Percentiles rank a stretch among this genome's conserved stretches.
Evolutionary conservation across 2,113 vertebrate genomes (phyloP).

Genomic region (Cynocephalus volans): DNA sequence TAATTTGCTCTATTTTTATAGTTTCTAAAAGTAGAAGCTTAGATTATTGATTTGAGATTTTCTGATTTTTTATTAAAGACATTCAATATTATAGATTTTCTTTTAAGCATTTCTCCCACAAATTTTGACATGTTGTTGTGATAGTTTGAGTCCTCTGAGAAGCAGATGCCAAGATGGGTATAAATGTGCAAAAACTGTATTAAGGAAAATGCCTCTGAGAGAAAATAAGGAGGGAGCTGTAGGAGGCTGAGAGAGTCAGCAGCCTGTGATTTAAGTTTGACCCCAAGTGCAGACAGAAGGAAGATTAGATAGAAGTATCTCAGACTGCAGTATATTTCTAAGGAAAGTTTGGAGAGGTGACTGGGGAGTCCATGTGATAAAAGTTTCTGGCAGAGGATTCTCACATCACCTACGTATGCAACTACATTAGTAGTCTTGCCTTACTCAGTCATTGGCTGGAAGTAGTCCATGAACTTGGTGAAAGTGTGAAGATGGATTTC

Average conservation of each 20-base stretch:
- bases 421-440: background rate
- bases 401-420: background rate
- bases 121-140: background rate
- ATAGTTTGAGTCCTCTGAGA: background rate
- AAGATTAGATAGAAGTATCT: background rate
- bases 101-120: conserved; percentile 25
- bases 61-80: background rate
- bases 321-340: background rate
- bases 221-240: background rate
- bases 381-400: background rate
- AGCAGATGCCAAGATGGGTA: background rate
- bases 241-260: background rate
- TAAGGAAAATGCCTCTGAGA: conserved; percentile 11
- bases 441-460: background rate
- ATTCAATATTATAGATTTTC: conserved; percentile 3
- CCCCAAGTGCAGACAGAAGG: conserved; percentile 9
- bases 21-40: background rate
- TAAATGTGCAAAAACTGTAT: conserved; percentile 37
- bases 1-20: background rate
- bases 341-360: background rate
- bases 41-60: conserved; percentile 16
- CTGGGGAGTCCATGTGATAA: background rate
- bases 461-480: background rate
- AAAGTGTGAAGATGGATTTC: background rate
- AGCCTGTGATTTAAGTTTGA: background rate